Evolutionary conservation across 2,888 invertebrate genomes (phyloP), one percentile per base, ranked within the genome.

Genomic region (Octodonta nipae): DNA sequence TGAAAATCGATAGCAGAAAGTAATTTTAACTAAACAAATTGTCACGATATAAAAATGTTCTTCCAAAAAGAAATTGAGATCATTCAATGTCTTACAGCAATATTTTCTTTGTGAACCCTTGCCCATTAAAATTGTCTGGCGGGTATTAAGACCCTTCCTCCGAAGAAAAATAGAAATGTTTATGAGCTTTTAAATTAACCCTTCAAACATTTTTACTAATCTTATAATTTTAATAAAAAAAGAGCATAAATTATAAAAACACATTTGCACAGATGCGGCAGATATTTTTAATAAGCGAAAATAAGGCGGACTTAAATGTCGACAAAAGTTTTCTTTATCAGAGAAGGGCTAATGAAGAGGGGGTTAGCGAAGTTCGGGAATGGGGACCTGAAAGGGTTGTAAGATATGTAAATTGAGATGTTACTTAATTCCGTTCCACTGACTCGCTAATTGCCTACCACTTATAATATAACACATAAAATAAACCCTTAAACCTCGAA

Each of bases 361-460:
- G 38, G 41, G 34, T 29, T 28, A 22, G 30, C 36, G 33, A 29
- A 24, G 30, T 32, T 33, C 34, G 32, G 39, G 35, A 29, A 17
- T 32, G 36, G 22, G 11, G 22, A 22, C 22, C 22, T n/a, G 22
- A 36, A 42, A 40, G 46, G 45, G 37, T 43, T 43, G 40, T 52
- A 55, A 56, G 56, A 56, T 60, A 59, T 60, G 60, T 60, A 59
- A 61, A 61, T 59, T 56, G 57, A 61, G 59, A 60, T 60, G 59
- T 59, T 58, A 53, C 56, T 58, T 58, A 59, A 59, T 60, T 60
- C 57, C 51, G 52, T 55, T 56, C 58, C 53, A 60, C 56, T 58
- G 55, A 58, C 58, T 60, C 56, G 60, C 60, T 61, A 61, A 61
- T 61, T 60, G 58, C 58, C 16, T 17, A 28, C 35, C 11, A 31